A percentile compares a stretch with the other conserved stretches of the same genome.
Conservation (phyloP, 2,888 invertebrate genomes). For the Thyatira batis region DNA sequence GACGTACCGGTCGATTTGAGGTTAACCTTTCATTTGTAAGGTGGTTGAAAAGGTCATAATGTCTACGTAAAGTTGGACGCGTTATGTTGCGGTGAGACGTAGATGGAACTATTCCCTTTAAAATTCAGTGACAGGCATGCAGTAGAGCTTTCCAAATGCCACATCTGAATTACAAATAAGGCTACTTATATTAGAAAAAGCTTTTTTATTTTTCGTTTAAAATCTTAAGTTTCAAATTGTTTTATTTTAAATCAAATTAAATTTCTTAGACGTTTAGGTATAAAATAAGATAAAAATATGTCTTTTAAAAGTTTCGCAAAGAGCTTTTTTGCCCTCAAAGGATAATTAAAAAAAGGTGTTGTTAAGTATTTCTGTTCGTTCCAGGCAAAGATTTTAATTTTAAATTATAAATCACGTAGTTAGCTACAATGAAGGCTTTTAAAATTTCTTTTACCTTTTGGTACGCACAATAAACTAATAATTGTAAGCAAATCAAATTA, state of each 20-base stretch:
- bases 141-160: slow-evolving; percentile 27
- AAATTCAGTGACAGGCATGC: slow-evolving; percentile 24
- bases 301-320: slow-evolving; percentile 22
- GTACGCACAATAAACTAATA: too few species aligned
- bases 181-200: slow-evolving; percentile 25
- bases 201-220: slow-evolving; percentile 27
- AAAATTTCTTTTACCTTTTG: not conserved
- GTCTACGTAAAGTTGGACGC: slow-evolving; percentile 11
- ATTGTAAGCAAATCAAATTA: too few species aligned
- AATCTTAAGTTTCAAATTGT: slow-evolving; percentile 30
- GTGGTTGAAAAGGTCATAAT: slow-evolving; percentile 21
- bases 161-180: slow-evolving; percentile 57
- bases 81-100: slow-evolving; percentile 18
- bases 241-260: too few species aligned
- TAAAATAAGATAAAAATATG: slow-evolving; percentile 24
- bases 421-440: not conserved
- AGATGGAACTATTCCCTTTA: slow-evolving; percentile 23
- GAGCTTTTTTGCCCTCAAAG: slow-evolving; percentile 14
- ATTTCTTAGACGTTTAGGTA: slow-evolving; percentile 23
- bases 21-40: slow-evolving; percentile 24
- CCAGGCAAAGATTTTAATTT: not conserved
- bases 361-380: slow-evolving; percentile 23
- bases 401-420: not conserved
- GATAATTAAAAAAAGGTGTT: slow-evolving; percentile 24
- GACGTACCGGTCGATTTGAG: slow-evolving; percentile 17